Conservation (phyloP, 2,113 vertebrate species). For the Pteropus alecto region DNA sequence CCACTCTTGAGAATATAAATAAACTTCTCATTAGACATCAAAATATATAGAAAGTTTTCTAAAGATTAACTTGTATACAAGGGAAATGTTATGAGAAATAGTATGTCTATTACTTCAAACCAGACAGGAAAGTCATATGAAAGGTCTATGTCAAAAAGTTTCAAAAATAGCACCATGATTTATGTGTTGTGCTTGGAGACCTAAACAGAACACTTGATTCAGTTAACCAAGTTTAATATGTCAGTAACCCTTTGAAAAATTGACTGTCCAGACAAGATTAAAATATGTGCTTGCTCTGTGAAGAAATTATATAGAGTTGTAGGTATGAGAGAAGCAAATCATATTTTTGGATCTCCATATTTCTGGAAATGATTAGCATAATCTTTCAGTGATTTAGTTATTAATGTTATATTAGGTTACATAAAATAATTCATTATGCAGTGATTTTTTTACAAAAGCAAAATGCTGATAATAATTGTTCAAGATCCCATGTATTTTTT, state of each 20-base stretch:
- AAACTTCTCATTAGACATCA: not conserved
- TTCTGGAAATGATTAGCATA: conserved; percentile 1
- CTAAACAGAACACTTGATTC: not conserved
- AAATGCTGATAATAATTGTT: conserved; percentile 7
- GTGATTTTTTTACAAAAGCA: not conserved
- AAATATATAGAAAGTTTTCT: not conserved
- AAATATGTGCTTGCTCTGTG: not conserved
- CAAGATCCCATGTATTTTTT: not conserved
- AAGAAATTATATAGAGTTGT: not conserved
- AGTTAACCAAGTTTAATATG: not conserved
- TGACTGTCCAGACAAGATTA: not conserved
- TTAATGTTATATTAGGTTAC: not conserved
- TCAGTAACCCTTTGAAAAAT: not conserved
- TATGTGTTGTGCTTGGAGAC: not conserved
- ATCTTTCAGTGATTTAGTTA: not conserved
- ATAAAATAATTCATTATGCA: not conserved
- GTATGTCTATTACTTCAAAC: not conserved
- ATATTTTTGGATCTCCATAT: not conserved
- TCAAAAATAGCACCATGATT: conserved; percentile 26
- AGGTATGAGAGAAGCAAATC: not conserved
- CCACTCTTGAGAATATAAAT: not conserved
- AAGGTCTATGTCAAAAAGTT: not conserved
- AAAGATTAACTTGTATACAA: not conserved
- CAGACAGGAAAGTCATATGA: not conserved
- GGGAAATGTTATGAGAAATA: conserved; percentile 6